Percentiles rank a stretch among this genome's conserved stretches.
phyloP scores from a whole-genome alignment of 2,797 vertebrate genomes.

The Orestias chungarensis region DNA sequence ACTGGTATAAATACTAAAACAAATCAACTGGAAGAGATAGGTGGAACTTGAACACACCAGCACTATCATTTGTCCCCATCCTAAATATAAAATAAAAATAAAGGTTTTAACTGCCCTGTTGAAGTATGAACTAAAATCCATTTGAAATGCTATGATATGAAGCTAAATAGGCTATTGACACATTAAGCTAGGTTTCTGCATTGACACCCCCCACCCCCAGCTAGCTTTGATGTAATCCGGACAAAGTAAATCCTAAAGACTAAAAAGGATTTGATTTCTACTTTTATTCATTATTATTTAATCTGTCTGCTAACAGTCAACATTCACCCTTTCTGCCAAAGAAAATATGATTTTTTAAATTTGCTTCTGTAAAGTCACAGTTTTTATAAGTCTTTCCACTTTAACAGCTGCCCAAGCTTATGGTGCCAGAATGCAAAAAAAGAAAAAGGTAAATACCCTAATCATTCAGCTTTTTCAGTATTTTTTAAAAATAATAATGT shows the following conservation, averaged over 20 bases:
- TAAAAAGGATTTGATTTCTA: background rate
- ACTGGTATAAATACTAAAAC: too few relatives aligned
- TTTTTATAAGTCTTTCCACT: background rate
- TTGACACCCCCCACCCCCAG: too few relatives aligned
- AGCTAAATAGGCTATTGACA: background rate
- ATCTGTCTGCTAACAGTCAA: background rate
- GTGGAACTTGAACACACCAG: too few relatives aligned
- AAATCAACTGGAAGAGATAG: too few relatives aligned
- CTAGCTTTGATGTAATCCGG: background rate
- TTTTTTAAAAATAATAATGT: background rate
- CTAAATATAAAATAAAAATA: background rate
- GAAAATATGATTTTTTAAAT: background rate
- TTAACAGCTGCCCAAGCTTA: background rate
- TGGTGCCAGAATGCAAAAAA: background rate
- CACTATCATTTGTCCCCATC: too few relatives aligned
- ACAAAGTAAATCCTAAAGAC: background rate
- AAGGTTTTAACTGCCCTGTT: background rate
- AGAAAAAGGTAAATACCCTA: too few relatives aligned
- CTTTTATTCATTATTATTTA: background rate
- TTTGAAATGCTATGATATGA: background rate
- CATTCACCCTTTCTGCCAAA: background rate
- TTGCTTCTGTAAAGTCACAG: background rate
- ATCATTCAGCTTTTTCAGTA: background rate
- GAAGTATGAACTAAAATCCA: background rate
- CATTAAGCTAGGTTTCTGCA: too few relatives aligned